Base-by-base conservation (phyloP, 2,797 vertebrate species). In the Neomorphus geoffroyi region DNA sequence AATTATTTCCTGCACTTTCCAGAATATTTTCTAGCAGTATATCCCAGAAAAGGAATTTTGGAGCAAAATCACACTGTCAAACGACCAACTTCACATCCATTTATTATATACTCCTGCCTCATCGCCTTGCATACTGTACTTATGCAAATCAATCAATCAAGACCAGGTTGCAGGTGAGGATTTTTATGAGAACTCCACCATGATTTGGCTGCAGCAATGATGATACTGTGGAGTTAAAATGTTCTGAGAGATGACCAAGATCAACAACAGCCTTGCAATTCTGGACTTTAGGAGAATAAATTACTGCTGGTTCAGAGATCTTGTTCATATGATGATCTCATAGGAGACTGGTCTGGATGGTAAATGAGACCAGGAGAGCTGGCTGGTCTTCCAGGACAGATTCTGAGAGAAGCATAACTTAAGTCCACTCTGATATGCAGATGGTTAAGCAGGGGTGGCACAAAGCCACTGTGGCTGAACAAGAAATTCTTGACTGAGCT, bases 171-270 rank as follows among this genome's bases (percentile, higher is more conserved):
- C 3, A 13, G 3, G 6, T 71, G 30, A 70, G 35, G 10, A 18
- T 64, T 15, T 18, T 86, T 43, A 62, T 74, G 18, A 80, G 27
- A 79, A 28, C 23, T 75, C 32, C 26, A 74, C 33, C 35, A 48
- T 28, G 39, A 51, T 58, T 30, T 10, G 17, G 7, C n/a, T 90
- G 33, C 53, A 66, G 53, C 18, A 86, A 22, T 33, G 23, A 50
- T 35, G 4, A 50, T 33, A 41, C 0, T 0, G 15, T 32, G 13
- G 12, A 72, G 27, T 60, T 46, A 26, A 50, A 75, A 8, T 1
- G 4, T 80, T 88, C n/a, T 53, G 65, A 67, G 56, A n/a, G 8
- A 24, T 45, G 41, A 26, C 4, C 9, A 75, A 60, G 18, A 65
- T 50, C 53, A 65, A 37, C 41, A 86, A 30, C 13, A 79, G 7